Conservation (phyloP, 2,797 vertebrate species). For the Acanthiza pusilla region DNA sequence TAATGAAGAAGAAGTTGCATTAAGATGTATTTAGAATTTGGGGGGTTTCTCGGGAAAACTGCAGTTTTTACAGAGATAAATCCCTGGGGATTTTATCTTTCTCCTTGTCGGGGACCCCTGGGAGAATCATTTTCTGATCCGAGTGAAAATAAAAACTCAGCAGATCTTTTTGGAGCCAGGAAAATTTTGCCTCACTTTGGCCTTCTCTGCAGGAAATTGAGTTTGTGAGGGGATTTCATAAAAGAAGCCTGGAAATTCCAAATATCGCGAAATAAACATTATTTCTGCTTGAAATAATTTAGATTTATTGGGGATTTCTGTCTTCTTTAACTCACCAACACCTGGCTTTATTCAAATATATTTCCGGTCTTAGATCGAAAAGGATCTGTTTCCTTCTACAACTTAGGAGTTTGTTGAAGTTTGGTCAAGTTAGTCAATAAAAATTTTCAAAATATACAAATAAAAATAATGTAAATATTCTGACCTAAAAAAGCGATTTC, state of each 20-base stretch:
- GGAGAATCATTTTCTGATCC: fast-evolving
- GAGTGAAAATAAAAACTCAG: neutral
- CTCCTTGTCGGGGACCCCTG: fast-evolving
- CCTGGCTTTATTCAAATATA: neutral
- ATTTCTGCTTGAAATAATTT: neutral
- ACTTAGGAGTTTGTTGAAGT: neutral
- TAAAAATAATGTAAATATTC: neutral
- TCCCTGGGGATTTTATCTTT: neutral
- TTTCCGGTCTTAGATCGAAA: neutral
- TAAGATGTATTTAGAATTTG: neutral
- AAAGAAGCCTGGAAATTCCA: neutral
- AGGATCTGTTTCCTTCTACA: neutral
- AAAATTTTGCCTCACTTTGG: fast-evolving
- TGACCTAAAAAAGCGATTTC: fast-evolving
- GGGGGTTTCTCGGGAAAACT: neutral
- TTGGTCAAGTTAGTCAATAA: neutral
- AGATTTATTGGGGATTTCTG: neutral
- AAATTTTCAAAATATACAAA: neutral
- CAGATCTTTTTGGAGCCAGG: neutral
- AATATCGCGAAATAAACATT: neutral
- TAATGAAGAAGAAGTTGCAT: neutral
- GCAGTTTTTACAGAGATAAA: neutral
- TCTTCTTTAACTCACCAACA: neutral
- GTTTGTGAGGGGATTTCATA: neutral
- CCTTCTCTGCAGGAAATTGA: neutral